Evolutionary conservation across 2,888 invertebrate species (phyloP).

Genomic region (Euplagia quadripunctaria): DNA sequence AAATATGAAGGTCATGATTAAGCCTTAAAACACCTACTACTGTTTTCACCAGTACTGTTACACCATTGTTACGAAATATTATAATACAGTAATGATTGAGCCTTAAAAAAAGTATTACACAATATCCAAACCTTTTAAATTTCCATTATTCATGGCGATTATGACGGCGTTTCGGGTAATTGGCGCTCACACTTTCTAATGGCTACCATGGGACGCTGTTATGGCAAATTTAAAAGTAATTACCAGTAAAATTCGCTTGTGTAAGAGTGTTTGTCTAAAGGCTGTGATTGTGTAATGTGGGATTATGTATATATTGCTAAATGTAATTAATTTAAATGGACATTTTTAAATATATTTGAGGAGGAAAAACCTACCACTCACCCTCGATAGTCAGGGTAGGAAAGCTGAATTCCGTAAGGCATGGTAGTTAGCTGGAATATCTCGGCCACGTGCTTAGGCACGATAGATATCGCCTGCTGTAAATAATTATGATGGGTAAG

Average conservation of each 20-base stretch:
- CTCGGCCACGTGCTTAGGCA: no score
- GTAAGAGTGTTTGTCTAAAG: slow-evolving; percentile 17
- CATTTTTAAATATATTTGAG: no score
- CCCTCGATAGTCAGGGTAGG: no score
- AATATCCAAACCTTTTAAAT: slow-evolving; percentile 20
- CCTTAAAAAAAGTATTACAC: slow-evolving; percentile 19
- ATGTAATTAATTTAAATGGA: no score
- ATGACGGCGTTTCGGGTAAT: slow-evolving; percentile 40
- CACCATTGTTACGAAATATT: background rate
- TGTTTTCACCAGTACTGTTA: no score
- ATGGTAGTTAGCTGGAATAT: no score
- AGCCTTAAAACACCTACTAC: no score
- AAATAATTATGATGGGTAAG: no score
- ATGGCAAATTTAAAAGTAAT: slow-evolving; percentile 6
- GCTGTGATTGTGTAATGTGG: slow-evolving; percentile 10
- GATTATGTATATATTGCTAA: background rate
- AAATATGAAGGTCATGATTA: no score
- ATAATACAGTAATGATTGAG: background rate
- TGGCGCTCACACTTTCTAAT: slow-evolving; percentile 52
- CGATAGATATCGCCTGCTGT: no score
- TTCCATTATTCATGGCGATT: slow-evolving; percentile 37
- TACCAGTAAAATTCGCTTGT: slow-evolving; percentile 17
- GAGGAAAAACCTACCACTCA: no score
- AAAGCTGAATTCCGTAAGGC: no score
- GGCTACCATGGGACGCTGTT: slow-evolving; percentile 12